Base-by-base conservation (phyloP, 2,888 invertebrate genomes). In the Ornithoptera priamus region DNA sequence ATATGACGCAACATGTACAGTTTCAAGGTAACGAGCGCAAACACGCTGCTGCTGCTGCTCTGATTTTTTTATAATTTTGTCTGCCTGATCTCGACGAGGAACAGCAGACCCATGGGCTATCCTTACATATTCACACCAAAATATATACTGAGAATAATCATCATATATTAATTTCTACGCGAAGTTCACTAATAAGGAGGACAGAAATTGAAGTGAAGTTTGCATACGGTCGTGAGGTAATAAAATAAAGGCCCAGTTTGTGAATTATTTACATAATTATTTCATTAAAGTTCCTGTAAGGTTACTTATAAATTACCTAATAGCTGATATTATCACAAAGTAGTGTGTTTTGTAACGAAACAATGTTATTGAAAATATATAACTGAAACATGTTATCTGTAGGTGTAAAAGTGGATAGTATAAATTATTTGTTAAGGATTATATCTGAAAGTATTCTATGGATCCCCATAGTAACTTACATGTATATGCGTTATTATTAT, bases 201-300 rank as follows among this genome's bases (percentile, higher is more conserved):
- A 6, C n/a, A n/a, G 15, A 46, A 53, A 53, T 53, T 53, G n/a
- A n/a, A 53, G 53, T 18, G 30, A 22, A 22, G 46, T 46, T 56
- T 56, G 30, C 36, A 50, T 36, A 56, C 56, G 58, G 42, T 65
- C 65, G 65, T 65, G 65, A 65, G 65, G 57, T 65, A 65, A 56
- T 20, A 39, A 42, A 64, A 64, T 57, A 57, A 64, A 64, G 64
- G 56, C 20, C 56, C 20, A 5, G 10, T 64, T 36, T 64, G 53
- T 36, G 64, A 36, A 30, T 22, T 46, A 68, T 68, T 68, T 57
- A 42, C 67, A 62, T 57, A 68, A 58, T 57, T 68, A 62, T 58
- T 68, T 62, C 42, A 57, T 62, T 67, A 62, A 58, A 17, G 39
- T 62, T 57, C n/a, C 36, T 50, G 56, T 62, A 68, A 57, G 42